Base-by-base conservation (phyloP, 2,113 vertebrate species). In the Lampris incognitus region DNA sequence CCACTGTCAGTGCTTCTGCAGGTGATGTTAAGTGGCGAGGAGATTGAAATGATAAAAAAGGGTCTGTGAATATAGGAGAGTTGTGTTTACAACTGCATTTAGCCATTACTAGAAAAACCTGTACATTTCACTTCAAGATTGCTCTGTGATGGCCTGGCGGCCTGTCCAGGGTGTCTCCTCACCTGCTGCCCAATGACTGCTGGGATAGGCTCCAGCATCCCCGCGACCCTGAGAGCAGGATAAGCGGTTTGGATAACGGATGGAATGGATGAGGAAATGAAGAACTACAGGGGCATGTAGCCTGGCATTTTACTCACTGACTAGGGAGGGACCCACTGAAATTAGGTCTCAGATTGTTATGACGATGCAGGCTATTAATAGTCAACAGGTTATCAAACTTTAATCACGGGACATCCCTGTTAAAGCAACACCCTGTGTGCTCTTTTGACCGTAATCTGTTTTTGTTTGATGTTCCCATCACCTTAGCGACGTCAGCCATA, bases 401-500 rank as follows among this genome's bases (percentile, higher is more conserved):
- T 24, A 49, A 24, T 24, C 24, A 24, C 24, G 24, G 24, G 24
- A 24, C 24, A 24, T 24, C 24, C 24, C 24, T 24, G 24, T 24
- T 78, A 39, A 75, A 70, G 73, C 87, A 70, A 88, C 83, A 57
- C 88, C 88, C 85, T 41, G 42, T 79, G 36, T n/a, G 1, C 38
- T 40, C 9, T 9, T 63, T 72, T 82, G 69, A 82, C 76, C 62
- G 24, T 87, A 64, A 71, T 74, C 10, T 79, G 76, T 87, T 90
- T 41, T 90, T 90, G 80, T 91, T 83, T 86, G 66, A 72, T 82
- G 74, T 81, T 69, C 66, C 69, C 64, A 80, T 90, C 83, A 84
- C 90, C 91, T 46, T 83, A 68, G 86, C 55, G 80, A 90, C 78
- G 77, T 24, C 52, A 58, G 56, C 63, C 55, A 51, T 56, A 74